Evolutionary conservation across 2,797 vertebrate genomes (phyloP).

Genomic region (Sorex maritimensis): DNA sequence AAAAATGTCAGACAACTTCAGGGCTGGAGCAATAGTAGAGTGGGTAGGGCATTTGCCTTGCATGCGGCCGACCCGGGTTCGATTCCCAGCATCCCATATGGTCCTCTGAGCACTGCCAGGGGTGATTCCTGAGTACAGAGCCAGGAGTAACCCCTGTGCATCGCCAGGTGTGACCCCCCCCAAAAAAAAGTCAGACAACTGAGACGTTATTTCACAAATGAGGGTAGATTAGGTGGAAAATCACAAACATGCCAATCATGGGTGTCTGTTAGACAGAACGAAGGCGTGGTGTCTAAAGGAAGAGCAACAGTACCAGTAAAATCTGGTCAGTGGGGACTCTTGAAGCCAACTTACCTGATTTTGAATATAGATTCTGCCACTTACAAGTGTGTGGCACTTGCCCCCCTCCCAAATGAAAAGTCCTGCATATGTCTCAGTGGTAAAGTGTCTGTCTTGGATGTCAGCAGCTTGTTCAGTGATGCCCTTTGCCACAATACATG

Average conservation of each 20-base stretch:
- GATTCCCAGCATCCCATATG: no score
- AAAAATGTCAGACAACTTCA: not conserved
- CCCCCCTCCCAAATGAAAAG: not conserved
- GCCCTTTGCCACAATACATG: no score
- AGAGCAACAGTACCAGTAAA: not conserved
- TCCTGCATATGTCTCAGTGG: not conserved
- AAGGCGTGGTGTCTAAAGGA: not conserved
- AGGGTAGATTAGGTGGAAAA: not conserved
- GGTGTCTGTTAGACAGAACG: not conserved
- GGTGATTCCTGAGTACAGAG: no score
- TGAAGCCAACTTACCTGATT: not conserved
- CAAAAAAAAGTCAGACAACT: not conserved
- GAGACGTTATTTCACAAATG: not conserved
- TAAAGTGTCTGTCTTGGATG: no score
- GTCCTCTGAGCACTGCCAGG: no score
- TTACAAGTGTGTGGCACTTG: slow-evolving; percentile 6
- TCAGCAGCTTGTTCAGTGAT: no score
- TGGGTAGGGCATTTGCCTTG: no score
- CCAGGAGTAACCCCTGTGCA: no score
- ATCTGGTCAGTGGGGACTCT: slow-evolving; percentile 7
- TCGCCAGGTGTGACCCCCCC: no score
- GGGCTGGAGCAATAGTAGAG: no score
- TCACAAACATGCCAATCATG: not conserved
- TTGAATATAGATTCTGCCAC: slow-evolving; percentile 32
- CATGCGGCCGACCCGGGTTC: no score